Evolutionary conservation across 2,797 vertebrate genomes (phyloP), one percentile per base, ranked within the genome.

Genomic region (Enteromius thamalakanensis): DNA sequence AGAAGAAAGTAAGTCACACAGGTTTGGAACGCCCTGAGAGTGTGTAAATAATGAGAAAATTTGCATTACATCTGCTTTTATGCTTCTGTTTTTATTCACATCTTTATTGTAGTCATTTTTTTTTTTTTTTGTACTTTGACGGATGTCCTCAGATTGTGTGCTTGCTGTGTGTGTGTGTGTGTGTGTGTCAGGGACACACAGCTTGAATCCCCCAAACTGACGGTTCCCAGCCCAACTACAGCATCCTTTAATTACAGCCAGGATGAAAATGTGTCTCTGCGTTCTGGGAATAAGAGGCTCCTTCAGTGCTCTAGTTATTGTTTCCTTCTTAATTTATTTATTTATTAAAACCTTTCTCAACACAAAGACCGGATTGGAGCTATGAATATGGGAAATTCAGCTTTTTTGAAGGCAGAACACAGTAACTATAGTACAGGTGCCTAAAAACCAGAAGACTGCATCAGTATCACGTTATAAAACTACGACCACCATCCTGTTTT

Each of bases 291-390:
- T 85, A 83, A 29, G 82, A 76, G 84, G 87, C 84, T 89, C 86
- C 86, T 90, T 86, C 84, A 26, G 60, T 90, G 88, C 86, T 88
- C 88, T 89, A 92, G 90, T 92, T 93, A 88, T 91, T 92, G 88
- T 90, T 90, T 62, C 64, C 34, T 67, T 53, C 26, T 60, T 49
- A 15, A 3, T 80, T 77, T 85, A 49, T 82, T 84, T 81, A 81
- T 78, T 84, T 84, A 71, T 81, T 82, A 42, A 68, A 76, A 65
- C 34, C n/a, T 86, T 69, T 74, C 51, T 42, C 58, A 84, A 45
- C 6, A 26, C 67, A 77, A 74, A 80, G 26, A 65, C 62, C 65
- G 80, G 62, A 76, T 72, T 6, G 53, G 81, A 55, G 71, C 84
- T 1, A 47, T 79, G 62, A 32, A 71, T 62, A 76, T 80, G 45